phyloP scores from a whole-genome alignment of 2,888 invertebrate genomes.

The Erebia epiphron region DNA sequence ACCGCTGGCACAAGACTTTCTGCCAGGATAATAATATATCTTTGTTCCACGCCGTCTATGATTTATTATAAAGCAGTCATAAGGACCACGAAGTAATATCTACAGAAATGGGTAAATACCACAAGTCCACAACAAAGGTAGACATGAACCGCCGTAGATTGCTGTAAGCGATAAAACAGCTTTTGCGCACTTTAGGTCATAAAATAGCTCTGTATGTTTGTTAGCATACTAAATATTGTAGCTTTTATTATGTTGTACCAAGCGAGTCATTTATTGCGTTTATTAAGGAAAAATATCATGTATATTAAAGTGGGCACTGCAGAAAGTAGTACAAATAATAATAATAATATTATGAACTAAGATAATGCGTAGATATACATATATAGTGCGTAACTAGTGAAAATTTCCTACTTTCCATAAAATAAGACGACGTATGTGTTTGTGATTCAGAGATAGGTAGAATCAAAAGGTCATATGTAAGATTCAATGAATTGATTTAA shows the following conservation, averaged over 20 bases:
- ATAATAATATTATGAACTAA: neutral
- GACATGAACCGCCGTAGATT: slow-evolving; percentile 8
- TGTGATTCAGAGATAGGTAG: no score
- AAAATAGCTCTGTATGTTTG: slow-evolving; percentile 9
- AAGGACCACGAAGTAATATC: neutral
- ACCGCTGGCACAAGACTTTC: no score
- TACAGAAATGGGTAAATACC: neutral
- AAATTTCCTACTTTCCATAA: neutral
- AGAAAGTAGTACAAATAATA: neutral
- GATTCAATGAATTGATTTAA: no score
- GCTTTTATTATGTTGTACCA: slow-evolving; percentile 4
- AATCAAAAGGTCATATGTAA: no score
- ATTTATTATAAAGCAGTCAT: neutral
- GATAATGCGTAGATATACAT: neutral
- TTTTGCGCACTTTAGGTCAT: slow-evolving; percentile 9
- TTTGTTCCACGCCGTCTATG: no score
- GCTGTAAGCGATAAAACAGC: neutral
- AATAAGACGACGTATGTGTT: no score
- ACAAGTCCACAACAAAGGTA: slow-evolving; percentile 10
- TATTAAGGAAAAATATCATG: slow-evolving; percentile 1
- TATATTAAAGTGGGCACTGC: neutral
- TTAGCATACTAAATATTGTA: slow-evolving; percentile 17
- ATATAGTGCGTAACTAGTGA: neutral
- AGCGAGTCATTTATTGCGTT: neutral
- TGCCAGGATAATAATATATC: no score